Conservation (phyloP, 1,140 invertebrate genomes). For the Acromyrmex heyeri region DNA sequence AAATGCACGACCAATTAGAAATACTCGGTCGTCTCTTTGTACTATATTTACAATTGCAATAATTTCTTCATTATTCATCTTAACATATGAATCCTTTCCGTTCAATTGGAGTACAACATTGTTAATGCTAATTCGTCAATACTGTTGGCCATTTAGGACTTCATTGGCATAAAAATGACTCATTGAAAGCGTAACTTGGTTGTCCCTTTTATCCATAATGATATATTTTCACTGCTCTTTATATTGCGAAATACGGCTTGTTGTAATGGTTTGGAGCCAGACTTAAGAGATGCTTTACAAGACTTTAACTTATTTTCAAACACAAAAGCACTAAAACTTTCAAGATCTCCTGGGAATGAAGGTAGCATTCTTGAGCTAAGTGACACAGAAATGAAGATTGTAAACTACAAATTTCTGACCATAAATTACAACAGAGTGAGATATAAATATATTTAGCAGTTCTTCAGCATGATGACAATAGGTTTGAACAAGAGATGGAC, state of each 20-base stretch:
- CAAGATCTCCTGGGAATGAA: neutral
- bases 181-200: neutral
- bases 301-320: conserved; percentile 3
- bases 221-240: neutral
- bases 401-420: too few species aligned
- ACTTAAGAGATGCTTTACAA: neutral
- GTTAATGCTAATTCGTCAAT: neutral
- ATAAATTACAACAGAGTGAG: too few species aligned
- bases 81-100: conserved; percentile 1
- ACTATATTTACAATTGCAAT: neutral
- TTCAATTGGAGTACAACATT: neutral
- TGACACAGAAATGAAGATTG: too few species aligned
- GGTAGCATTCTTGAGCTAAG: neutral
- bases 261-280: neutral
- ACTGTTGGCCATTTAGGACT: neutral
- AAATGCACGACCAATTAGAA: conserved; percentile 4
- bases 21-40: neutral
- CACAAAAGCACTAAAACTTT: neutral
- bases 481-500: neutral
- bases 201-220: neutral
- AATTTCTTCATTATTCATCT: neutral
- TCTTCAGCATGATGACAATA: neutral
- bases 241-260: neutral
- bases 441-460: too few species aligned
- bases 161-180: neutral